Evolutionary conservation across 2,888 invertebrate genomes (phyloP), one percentile per base, ranked within the genome.

Genomic region (Danaus chrysippus): DNA sequence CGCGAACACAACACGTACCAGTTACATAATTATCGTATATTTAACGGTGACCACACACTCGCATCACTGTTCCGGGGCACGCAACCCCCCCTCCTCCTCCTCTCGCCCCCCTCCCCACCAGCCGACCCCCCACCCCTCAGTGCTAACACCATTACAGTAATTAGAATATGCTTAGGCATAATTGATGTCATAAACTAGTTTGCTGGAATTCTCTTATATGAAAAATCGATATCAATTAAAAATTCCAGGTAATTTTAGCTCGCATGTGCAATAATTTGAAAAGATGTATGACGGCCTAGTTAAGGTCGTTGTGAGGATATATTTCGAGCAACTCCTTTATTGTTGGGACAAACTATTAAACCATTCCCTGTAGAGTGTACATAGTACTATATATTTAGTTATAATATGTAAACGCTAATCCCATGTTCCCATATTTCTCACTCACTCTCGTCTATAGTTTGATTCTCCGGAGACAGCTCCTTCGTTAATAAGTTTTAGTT

Each of bases 151-250:
- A 88, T 91, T 89, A 88, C 82, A 76, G 86, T 89, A 89, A 90
- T 89, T 87, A 89, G 87, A 87, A 88, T 87, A 87, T 88, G 87
- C 87, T 87, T 82, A 79, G 81, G 83, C 86, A 88, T 89, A 89
- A 90, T 88, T 86, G 84, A 87, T 88, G 84, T 82, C 82, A 82
- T 87, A 85, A 86, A 68, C 66, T 66, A 66, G 64, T 64, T 66
- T 60, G 23, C 66, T 19, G 59, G 64, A 64, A 65, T 58, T 19
- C 53, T 41, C 53, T 56, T 53, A 49, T 53, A 58, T 61, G 61
- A 67, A 65, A 65, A 67, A 64, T 66, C 62, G 64, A 66, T 64
- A 59, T 55, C 19, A 60, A 61, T 67, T 58, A 57, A 65, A 56
- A 64, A 64, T 62, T 12, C 23, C n/a, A 13, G 11, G 44, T 15